phyloP scores from a whole-genome alignment of 2,888 invertebrate species.

The Euphydryas editha region DNA sequence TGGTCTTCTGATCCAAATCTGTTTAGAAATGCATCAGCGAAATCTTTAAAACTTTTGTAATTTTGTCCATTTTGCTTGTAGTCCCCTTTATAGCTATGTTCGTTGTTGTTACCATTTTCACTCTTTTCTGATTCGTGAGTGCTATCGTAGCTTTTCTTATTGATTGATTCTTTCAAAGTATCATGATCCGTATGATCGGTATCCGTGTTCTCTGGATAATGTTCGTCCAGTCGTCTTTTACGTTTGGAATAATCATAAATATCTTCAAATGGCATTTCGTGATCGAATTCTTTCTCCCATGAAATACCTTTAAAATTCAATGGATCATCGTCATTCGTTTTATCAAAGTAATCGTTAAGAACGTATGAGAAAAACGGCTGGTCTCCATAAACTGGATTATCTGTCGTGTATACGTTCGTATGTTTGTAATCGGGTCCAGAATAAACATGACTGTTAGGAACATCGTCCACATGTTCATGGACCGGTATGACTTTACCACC shows the following conservation, averaged over 20 bases:
- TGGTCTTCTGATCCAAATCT: slow-evolving; percentile 65
- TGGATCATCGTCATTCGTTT: slow-evolving; percentile 60
- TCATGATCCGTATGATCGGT: slow-evolving; percentile 8
- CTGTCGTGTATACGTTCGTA: slow-evolving; percentile 43
- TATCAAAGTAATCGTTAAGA: slow-evolving; percentile 67
- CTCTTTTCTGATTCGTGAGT: slow-evolving; percentile 51
- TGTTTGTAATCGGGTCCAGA: slow-evolving; percentile 40
- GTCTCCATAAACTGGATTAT: slow-evolving; percentile 63
- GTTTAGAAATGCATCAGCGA: slow-evolving; percentile 65
- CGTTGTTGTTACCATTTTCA: slow-evolving; percentile 49
- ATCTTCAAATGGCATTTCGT: slow-evolving; percentile 43
- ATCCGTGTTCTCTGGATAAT: slow-evolving; percentile 27
- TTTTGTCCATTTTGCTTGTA: slow-evolving; percentile 51
- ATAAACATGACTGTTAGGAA: slow-evolving; percentile 44
- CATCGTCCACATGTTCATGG: slow-evolving; percentile 59
- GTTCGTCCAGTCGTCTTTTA: slow-evolving; percentile 48
- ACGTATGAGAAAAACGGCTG: slow-evolving; percentile 68
- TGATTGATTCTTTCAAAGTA: slow-evolving; percentile 42
- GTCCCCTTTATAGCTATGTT: slow-evolving; percentile 48
- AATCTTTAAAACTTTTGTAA: slow-evolving; percentile 61
- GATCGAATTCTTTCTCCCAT: slow-evolving; percentile 62
- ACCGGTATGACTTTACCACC: slow-evolving; percentile 61
- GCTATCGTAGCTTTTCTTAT: slow-evolving; percentile 48
- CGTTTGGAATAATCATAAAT: slow-evolving; percentile 46
- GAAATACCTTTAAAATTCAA: slow-evolving; percentile 61